phyloP scores from a whole-genome alignment of 2,888 invertebrate species.

The Tricholauxania praeusta region DNA sequence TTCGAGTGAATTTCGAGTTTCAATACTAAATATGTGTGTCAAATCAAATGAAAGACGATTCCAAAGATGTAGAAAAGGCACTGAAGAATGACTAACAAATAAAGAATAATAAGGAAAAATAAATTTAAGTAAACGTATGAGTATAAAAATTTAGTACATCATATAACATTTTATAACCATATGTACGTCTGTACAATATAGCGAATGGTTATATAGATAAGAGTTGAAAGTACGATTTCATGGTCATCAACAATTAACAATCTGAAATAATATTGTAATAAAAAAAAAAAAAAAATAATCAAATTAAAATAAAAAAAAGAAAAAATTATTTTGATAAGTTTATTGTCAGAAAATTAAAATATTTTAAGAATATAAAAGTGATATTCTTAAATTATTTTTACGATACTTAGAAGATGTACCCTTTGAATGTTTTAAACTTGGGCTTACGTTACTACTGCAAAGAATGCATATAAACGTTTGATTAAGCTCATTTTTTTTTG shows the following conservation, averaged over 20 bases:
- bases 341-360: too few relatives aligned
- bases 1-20: background rate
- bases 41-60: constrained; percentile 14
- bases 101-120: background rate
- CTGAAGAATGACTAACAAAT: background rate
- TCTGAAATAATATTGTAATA: background rate
- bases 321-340: too few relatives aligned
- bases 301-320: too few relatives aligned
- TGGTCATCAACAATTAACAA: constrained; percentile 39
- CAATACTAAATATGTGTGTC: constrained; percentile 31
- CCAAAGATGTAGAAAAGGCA: constrained; percentile 4
- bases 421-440: too few relatives aligned
- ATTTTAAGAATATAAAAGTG: too few relatives aligned
- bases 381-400: too few relatives aligned
- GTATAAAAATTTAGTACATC: background rate
- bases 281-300: background rate
- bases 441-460: too few relatives aligned
- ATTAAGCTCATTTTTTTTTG: too few relatives aligned
- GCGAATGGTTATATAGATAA: background rate
- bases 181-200: background rate
- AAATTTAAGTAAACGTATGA: constrained; percentile 3
- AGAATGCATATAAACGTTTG: too few relatives aligned
- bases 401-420: too few relatives aligned
- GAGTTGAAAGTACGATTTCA: constrained; percentile 45
- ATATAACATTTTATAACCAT: background rate